phyloP scores from a whole-genome alignment of 2,113 vertebrate species.

The Tragulus kanchil region DNA sequence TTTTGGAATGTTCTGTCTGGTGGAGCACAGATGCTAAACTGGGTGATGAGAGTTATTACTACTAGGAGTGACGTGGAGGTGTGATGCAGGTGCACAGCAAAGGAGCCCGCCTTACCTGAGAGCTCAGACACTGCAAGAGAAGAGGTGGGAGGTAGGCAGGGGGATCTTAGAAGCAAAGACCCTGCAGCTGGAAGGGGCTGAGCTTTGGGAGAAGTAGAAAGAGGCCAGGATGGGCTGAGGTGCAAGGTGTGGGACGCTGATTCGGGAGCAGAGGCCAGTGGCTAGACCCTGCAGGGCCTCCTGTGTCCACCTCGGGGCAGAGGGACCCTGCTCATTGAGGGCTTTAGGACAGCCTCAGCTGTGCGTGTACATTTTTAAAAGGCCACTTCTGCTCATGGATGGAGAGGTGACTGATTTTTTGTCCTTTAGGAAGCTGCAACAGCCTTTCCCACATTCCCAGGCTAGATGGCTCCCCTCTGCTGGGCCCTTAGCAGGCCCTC shows the following conservation, averaged over 20 bases:
- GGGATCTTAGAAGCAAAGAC: not conserved
- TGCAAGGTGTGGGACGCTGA: not conserved
- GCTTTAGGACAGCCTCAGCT: not conserved
- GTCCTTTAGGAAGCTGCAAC: not conserved
- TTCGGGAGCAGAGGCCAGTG: not conserved
- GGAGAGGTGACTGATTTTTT: not conserved
- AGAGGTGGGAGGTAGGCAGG: not conserved
- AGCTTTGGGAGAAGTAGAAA: not conserved
- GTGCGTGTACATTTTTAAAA: not conserved
- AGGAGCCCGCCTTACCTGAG: not conserved
- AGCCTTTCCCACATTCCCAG: not conserved
- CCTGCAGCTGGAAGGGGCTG: not conserved
- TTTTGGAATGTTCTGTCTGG: not conserved
- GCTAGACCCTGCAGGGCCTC: not conserved
- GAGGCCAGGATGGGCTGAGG: not conserved
- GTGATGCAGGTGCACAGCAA: too few relatives aligned
- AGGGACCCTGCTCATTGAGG: not conserved
- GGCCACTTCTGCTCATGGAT: not conserved
- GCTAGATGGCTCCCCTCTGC: not conserved
- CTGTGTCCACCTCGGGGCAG: not conserved
- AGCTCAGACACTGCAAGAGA: not conserved
- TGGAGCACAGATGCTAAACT: not conserved
- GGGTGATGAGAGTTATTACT: not conserved
- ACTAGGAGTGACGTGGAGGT: not conserved
- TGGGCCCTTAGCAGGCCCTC: too few relatives aligned